phyloP scores from a whole-genome alignment of 2,797 vertebrate genomes.

The Gymnopithys bicolor region DNA sequence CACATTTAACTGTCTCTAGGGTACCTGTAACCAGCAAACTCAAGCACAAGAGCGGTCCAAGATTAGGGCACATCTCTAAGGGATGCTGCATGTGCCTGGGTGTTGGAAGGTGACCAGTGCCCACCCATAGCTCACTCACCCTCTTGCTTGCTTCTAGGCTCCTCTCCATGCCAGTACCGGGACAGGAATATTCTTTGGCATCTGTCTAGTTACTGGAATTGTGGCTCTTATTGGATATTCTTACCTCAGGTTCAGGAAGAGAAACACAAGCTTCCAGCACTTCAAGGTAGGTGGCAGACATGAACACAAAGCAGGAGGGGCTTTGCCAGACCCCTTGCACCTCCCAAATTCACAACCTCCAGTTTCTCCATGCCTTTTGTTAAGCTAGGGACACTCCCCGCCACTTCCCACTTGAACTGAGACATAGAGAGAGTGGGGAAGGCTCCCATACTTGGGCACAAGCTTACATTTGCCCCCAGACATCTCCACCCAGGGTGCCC shows the following conservation, averaged over 20 bases:
- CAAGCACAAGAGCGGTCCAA: not conserved
- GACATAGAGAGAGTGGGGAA: not conserved
- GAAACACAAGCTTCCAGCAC: constrained; percentile 84
- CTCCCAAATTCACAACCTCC: not conserved
- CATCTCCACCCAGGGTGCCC: not conserved
- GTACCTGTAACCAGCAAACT: accelerated
- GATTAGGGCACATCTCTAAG: not conserved
- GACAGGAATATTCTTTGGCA: constrained; percentile 82
- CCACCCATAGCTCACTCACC: accelerated
- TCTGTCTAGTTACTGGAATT: constrained; percentile 71
- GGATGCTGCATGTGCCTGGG: accelerated
- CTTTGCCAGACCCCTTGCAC: no score
- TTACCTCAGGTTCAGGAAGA: constrained; percentile 84
- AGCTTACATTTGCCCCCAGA: not conserved
- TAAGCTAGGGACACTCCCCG: not conserved
- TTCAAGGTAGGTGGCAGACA: constrained; percentile 82
- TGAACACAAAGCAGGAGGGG: accelerated
- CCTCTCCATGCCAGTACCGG: constrained; percentile 78
- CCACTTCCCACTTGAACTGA: not conserved
- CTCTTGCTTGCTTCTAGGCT: constrained; percentile 54
- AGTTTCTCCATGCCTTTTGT: not conserved
- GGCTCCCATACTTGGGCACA: accelerated
- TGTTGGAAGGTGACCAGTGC: not conserved
- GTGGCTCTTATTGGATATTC: constrained; percentile 79
- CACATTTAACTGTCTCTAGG: not conserved